A percentile compares a stretch with the other conserved stretches of the same genome.
Evolutionary conservation across 1,140 invertebrate genomes (phyloP).

Genomic region (Trachymyrmex septentrionalis): DNA sequence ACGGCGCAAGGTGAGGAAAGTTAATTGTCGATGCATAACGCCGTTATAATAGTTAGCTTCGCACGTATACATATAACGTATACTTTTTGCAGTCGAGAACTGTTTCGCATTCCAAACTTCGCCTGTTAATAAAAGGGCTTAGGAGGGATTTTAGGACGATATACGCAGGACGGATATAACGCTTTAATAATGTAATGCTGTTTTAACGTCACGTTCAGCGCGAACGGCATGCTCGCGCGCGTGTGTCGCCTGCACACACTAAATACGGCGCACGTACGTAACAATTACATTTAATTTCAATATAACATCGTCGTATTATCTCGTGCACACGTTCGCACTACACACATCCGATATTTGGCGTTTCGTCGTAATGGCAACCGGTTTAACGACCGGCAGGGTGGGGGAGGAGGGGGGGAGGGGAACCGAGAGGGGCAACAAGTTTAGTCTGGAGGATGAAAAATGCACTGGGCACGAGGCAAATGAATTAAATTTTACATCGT

Average conservation of each 20-base stretch:
- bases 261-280: constrained; percentile 17
- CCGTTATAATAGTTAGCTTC: not conserved
- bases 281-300: constrained; percentile 63
- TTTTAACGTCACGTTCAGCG: constrained; percentile 48
- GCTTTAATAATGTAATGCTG: constrained; percentile 46
- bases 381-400: constrained; percentile 28
- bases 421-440: constrained; percentile 39
- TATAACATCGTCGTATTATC: constrained; percentile 41
- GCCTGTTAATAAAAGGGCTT: constrained; percentile 48
- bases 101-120: constrained; percentile 49
- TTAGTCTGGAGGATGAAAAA: constrained; percentile 61
- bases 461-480: constrained; percentile 53
- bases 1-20: constrained; percentile 20
- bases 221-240: not conserved
- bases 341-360: constrained; percentile 39
- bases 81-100: constrained; percentile 20
- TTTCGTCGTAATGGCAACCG: constrained; percentile 55
- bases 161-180: constrained; percentile 27
- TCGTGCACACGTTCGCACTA: not conserved
- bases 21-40: constrained; percentile 60
- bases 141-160: constrained; percentile 35
- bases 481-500: constrained; percentile 64
- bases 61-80: not conserved
- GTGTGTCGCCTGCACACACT: not conserved
- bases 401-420: too few relatives aligned